Evolutionary conservation across 1,140 invertebrate species (phyloP).

Genomic region (Zelostemma sp.): DNA sequence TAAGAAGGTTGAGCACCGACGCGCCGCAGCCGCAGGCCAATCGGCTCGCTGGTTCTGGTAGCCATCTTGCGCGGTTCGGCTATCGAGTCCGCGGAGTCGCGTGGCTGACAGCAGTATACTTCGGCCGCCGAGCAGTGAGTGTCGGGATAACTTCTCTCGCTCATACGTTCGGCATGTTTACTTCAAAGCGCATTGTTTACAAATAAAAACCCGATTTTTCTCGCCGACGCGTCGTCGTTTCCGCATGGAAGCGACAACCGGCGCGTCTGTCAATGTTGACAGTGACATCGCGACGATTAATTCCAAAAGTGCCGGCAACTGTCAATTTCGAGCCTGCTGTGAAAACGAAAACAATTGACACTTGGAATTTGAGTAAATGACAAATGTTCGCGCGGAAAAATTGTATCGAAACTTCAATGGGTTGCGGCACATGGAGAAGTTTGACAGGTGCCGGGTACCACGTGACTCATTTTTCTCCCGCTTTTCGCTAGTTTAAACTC

Average conservation of each 20-base stretch:
- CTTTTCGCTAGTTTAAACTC: not conserved
- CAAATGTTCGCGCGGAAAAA: too few species aligned
- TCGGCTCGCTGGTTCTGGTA: conserved; percentile 34
- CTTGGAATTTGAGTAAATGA: too few species aligned
- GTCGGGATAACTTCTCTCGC: conserved; percentile 20
- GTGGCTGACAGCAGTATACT: conserved; percentile 51
- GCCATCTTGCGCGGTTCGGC: conserved; percentile 66
- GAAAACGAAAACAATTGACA: too few species aligned
- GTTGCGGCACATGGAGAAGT: too few species aligned
- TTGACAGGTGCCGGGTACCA: not conserved
- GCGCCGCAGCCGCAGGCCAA: conserved; percentile 51
- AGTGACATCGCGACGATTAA: not conserved
- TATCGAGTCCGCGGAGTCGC: conserved; percentile 51
- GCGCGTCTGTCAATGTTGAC: not conserved
- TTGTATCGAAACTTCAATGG: too few species aligned
- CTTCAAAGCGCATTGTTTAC: not conserved
- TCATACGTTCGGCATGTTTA: not conserved
- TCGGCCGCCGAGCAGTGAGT: conserved; percentile 59
- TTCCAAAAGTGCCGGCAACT: too few species aligned
- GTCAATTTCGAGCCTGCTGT: too few species aligned
- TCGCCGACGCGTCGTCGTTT: not conserved
- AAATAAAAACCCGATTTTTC: not conserved
- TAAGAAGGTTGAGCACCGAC: conserved; percentile 53
- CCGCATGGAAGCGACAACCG: not conserved
- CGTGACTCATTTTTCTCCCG: not conserved